These are phyloP conservation scores for Halocynthia roretzi DNA, from an alignment of 23 tunicate species.

Conservation along the genomic window DNA sequence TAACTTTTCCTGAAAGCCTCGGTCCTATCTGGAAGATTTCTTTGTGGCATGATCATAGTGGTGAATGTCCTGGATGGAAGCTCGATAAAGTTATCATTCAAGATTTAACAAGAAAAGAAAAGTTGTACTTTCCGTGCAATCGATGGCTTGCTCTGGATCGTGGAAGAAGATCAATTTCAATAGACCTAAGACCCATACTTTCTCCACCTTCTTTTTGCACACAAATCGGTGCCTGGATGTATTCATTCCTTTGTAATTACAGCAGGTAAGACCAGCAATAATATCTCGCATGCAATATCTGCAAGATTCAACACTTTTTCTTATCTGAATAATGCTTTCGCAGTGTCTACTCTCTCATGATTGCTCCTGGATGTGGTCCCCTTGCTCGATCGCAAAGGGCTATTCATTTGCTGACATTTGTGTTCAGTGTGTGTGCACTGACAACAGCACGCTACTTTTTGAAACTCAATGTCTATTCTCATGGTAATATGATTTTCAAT, in stretches of 20 bases:
- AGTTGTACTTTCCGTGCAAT: constrained; percentile 57
- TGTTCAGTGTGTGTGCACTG: constrained; percentile 29
- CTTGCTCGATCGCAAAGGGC: constrained; percentile 49
- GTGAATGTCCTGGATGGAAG: constrained; percentile 51
- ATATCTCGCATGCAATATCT: background rate
- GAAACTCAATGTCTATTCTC: constrained; percentile 16
- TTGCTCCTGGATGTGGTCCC: constrained; percentile 58
- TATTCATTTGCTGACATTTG: constrained; percentile 35
- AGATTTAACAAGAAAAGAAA: constrained; percentile 48
- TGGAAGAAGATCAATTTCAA: constrained; percentile 15
- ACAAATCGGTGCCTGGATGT: constrained; percentile 28
- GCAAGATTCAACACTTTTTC: background rate
- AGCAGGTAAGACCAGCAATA: constrained; percentile 4
- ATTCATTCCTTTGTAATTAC: constrained; percentile 9
- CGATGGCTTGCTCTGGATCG: constrained; percentile 62
- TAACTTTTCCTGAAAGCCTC: constrained; percentile 42
- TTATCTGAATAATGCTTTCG: background rate
- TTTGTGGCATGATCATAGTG: constrained; percentile 66
- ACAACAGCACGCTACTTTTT: constrained; percentile 22
- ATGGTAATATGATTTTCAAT: constrained; percentile 13
- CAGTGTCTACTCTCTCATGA: constrained; percentile 55
- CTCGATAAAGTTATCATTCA: constrained; percentile 75
- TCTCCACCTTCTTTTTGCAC: constrained; percentile 25
- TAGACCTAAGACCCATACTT: constrained; percentile 33
- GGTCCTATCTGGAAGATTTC: constrained; percentile 44